Base-by-base conservation (phyloP, 2,888 invertebrate genomes). In the Phyto melanocephala region DNA sequence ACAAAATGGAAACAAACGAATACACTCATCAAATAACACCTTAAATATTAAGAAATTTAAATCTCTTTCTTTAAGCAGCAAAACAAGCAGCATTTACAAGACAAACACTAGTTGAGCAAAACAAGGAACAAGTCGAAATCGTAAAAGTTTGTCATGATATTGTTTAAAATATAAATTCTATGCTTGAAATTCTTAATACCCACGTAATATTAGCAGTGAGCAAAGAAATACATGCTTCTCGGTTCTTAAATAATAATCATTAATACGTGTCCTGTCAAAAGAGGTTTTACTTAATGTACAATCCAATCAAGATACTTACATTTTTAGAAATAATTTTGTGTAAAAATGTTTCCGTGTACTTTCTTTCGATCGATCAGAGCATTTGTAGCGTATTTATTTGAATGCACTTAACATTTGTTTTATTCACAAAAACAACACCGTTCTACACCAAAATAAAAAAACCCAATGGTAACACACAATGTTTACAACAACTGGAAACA, bases 401-500 rank as follows among this genome's bases (percentile, higher is more conserved):
- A n/a, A n/a, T n/a, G n/a, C n/a, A n/a, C n/a, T 45, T 45, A 60
- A 65, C 33, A 52, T 15, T 60, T 77, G 52, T 45, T 77, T 42
- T 35, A 68, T 42, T 68, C 62, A 22, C 13, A 52, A 52, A 63
- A 52, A 79, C 65, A 65, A n/a, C n/a, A n/a, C n/a, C n/a, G 70
- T 79, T 54, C 37, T 45, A 79, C 75, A 70, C 37, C 58, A 17
- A 78, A 71, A 50, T 63, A 70, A 78, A 50, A 40, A n/a, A n/a
- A n/a, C n/a, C 6, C 7, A 17, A 45, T 47, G 65, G 40, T 15
- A 40, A 37, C 7, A 11, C 11, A 22, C 28, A 65, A 74, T 82
- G 60, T 79, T 78, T 70, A 79, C 75, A 75, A 50, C 70, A 82
- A 82, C 81, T 54, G 65, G 20, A 79, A 45, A 65, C 75, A 75